Evolutionary conservation across 2,797 vertebrate species (phyloP).

Genomic region (Tamandua tetradactyla): DNA sequence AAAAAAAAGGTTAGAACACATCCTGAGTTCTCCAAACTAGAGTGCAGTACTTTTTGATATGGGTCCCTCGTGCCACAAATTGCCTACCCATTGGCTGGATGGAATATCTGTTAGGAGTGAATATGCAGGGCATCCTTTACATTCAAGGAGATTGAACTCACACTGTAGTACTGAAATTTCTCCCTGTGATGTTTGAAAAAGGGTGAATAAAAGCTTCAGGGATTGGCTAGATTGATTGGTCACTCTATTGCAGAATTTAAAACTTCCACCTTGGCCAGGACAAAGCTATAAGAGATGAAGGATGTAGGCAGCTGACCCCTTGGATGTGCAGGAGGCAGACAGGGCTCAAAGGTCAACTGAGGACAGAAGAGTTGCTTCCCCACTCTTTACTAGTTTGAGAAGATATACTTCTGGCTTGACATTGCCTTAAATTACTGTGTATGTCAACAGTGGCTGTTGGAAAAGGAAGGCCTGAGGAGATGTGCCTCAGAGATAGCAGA

Average conservation of each 20-base stretch:
- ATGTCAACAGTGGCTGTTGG: not conserved
- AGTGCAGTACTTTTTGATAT: not conserved
- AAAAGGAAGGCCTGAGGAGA: not conserved
- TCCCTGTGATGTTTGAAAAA: not conserved
- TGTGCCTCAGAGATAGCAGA: not conserved
- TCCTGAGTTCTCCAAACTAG: not conserved
- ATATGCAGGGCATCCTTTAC: not conserved
- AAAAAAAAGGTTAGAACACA: not conserved
- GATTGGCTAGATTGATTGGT: not conserved
- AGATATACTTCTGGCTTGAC: not conserved
- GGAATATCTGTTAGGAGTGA: not conserved
- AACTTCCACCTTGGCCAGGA: not conserved
- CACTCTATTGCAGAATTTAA: not conserved
- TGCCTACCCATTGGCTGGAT: not conserved
- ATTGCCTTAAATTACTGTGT: not conserved
- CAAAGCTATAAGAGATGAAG: not conserved
- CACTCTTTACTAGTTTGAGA: not conserved
- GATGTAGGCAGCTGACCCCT: not conserved
- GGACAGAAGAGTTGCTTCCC: not conserved
- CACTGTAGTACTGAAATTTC: not conserved
- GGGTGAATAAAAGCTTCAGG: not conserved
- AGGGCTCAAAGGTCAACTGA: not conserved
- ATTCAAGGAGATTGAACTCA: not conserved
- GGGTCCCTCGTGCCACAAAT: not conserved
- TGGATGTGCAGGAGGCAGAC: not conserved